Evolutionary conservation across 2,888 invertebrate species (phyloP), one percentile per base, ranked within the genome.

Genomic region (Phragmatobia fuliginosa): DNA sequence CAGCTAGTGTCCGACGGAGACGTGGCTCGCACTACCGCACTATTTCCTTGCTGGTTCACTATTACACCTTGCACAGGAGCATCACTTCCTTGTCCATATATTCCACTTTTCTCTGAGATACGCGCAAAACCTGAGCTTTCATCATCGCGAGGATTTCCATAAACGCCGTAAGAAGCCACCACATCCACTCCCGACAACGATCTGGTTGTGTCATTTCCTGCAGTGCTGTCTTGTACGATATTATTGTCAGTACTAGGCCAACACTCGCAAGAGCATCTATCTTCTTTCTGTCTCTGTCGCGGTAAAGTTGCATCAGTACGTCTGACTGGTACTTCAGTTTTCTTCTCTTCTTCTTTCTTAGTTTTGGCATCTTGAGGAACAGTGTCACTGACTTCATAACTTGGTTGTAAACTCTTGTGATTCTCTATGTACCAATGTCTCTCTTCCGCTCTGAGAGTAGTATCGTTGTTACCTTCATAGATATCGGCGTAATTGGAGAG

Each of bases 391-490:
- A 90, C 84, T 71, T 91, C 92, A 83, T 91, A 93, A 79, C 76
- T 92, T 0, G 93, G 89, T 80, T 94, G 94, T 78, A 95, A 81
- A 76, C 90, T 95, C 82, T 95, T 95, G 80, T 95, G 95, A 74
- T 95, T 95, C 78, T 95, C 95, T 92, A 95, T 92, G 75, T 95
- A 95, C 95, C 95, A 95, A 75, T 95, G 94, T 71, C 94, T 88
- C 77, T 95, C 95, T 80, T 95, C 95, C 1, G 95, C 95, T 81
- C 95, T 85, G 38, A 95, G 92, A 41, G 95, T 95, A 32, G 94
- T 95, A 73, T 95, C 95, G 82, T 95, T 95, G 83, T 95, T 95
- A 41, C 95, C 95, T 83, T 95, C 95, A 77, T 95, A 95, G 64
- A 95, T 91, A 84, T 95, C 95, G 73, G 95, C 95, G 84, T 95